Evolutionary conservation across 2,888 invertebrate genomes (phyloP), one percentile per base, ranked within the genome.

Genomic region (Andrena hattorfiana): DNA sequence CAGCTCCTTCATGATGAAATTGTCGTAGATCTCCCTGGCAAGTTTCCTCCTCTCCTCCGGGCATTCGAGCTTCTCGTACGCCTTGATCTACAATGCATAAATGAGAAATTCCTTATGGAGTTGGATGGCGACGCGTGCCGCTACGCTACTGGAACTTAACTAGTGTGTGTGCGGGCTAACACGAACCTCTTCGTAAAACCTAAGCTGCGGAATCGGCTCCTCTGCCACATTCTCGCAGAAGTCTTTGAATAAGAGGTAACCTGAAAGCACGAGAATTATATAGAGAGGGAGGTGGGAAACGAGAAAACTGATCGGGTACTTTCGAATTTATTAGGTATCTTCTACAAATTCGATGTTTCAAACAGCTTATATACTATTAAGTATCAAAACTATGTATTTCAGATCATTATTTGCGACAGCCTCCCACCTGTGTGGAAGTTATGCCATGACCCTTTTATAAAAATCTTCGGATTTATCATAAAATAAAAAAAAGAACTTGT

Each of bases 1-100:
- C 94, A 99, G 96, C 96, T 99, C 99, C 95, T 99, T 99, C 99
- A 99, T 99, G 94, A 99, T 99, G 96, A 98, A 99, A 96, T 99
- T 99, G 95, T 99, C 99, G 95, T 99, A 99, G 93, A 99, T 99
- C 95, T 99, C 98, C 93, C 98, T 96, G 84, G 99, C 99, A 92
- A 98, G 96, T 94, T 98, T 97, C 95, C 97, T 97, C 94, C 99
- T 96, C 93, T 99, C 99, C 92, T 99, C 99, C 85, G 97, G 97
- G 92, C 98, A 98, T 95, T 99, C 99, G 94, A 99, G 96, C 95
- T 99, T 99, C 95, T 99, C 99, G 95, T 98, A 99, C 94, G 97
- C 97, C 95, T 99, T 99, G 94, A 99, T 99, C 99, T 99, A 96
- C 83, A 95, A 95, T 84, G 74, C 82, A 85, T 77, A 84, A 88